phyloP scores from a whole-genome alignment of 1,140 invertebrate genomes.

The Micrasema longulum region DNA sequence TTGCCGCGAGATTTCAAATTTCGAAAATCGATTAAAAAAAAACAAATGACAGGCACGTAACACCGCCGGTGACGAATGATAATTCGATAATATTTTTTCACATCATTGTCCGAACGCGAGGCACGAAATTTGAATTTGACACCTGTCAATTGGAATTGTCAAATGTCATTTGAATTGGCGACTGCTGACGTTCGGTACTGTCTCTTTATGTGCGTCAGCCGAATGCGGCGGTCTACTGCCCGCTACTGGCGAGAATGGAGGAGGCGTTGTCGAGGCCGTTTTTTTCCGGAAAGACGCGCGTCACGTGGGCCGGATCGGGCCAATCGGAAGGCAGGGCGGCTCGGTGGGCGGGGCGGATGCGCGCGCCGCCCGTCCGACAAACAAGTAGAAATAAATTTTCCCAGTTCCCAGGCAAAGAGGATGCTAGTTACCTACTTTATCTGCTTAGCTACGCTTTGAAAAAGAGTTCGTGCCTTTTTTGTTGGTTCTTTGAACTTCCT shows the following conservation, averaged over 20 bases:
- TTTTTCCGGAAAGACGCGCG: conserved; percentile 15
- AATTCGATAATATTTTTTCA: too few species aligned
- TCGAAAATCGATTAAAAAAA: too few species aligned
- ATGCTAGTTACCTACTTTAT: conserved; percentile 6
- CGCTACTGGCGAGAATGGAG: conserved; percentile 26
- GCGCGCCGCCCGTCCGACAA: conserved; percentile 9
- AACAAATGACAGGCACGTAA: too few species aligned
- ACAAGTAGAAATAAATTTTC: conserved; percentile 7
- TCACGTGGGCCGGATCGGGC: conserved; percentile 30
- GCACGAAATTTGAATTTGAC: background rate
- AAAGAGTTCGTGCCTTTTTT: conserved; percentile 14
- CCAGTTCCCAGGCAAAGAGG: background rate
- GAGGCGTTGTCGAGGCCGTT: conserved; percentile 20
- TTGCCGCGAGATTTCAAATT: too few species aligned
- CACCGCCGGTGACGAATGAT: too few species aligned
- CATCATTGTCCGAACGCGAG: too few species aligned
- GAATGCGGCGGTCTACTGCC: conserved; percentile 40
- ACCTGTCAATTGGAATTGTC: conserved; percentile 7
- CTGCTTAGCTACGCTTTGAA: background rate
- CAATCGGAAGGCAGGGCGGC: conserved; percentile 34
- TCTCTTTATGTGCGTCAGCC: conserved; percentile 16
- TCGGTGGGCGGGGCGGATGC: conserved; percentile 10
- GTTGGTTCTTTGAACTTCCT: background rate
- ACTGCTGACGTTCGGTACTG: background rate
- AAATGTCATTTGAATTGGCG: conserved; percentile 1